Base-by-base conservation (phyloP, 1,140 invertebrate genomes). In the Drosophila kohkoa region DNA sequence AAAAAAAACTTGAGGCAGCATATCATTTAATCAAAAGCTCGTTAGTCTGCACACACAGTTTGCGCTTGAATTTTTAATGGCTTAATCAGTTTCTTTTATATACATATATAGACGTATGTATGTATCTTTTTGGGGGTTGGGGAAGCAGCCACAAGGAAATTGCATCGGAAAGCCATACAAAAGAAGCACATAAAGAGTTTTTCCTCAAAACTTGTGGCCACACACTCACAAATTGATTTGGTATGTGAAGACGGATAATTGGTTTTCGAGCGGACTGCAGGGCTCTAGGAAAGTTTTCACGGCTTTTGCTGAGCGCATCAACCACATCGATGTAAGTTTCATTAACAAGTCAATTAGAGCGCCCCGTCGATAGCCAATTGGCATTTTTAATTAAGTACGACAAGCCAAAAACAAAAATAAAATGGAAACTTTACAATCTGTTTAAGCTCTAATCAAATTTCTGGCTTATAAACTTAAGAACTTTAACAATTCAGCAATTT, bases 1-100 rank as follows among this genome's bases (percentile, higher is more conserved):
- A 45, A 51, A 49, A 55, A 59, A 49, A 48, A 64, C 60, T 69
- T 63, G 41, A 25, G 65, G 59, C 66, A 75, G 48, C 73, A 71
- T 66, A 75, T 65, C 69, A 76, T 77, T 77, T 73, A 77, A 77
- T 77, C 70, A 79, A 79, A 79, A 71, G 69, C 78, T 78, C 75
- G 78, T 81, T 78, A 81, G 78, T 71, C 78, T 81, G 70, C 49
- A 63, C 77, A 79, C 67, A 79, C 77, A 76, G 68, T 76, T 75
- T 76, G 73, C 57, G 77, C 62, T 77, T 78, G 71, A 78, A 81
- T 78, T 65, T 75, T 77, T 81, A 81, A 81, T 78, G 75, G 75
- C 70, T 81, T 81, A 78, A 81, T 81, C 78, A 78, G 75, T 69
- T 81, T 77, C 25, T 65, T 67, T 58, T 59, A 38, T 45, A 38